phyloP scores from a whole-genome alignment of 2,113 vertebrate genomes.

The Noctilio leporinus region DNA sequence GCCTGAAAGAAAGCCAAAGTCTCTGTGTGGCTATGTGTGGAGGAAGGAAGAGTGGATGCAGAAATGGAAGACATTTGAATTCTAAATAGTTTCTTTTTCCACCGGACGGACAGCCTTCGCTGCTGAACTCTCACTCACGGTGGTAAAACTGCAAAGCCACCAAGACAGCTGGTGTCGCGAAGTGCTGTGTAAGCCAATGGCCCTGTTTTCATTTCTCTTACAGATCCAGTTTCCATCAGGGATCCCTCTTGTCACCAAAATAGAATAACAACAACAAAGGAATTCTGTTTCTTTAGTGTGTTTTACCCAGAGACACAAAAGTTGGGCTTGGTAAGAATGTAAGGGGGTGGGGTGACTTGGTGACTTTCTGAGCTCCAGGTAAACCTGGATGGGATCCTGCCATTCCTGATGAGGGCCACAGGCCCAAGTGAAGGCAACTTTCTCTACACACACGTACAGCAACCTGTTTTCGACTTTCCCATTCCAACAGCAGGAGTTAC shows the following conservation, averaged over 20 bases:
- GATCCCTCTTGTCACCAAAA: constrained; percentile 61
- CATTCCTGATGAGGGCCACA: not conserved
- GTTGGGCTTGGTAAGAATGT: not conserved
- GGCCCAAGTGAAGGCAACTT: not conserved
- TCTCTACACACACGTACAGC: not conserved
- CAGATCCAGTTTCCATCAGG: constrained; percentile 66
- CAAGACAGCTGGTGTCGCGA: not conserved
- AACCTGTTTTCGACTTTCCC: not conserved
- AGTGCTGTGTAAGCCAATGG: not conserved
- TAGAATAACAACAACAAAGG: not conserved
- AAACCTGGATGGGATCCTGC: not conserved
- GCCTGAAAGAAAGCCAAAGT: not conserved
- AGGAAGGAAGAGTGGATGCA: not conserved
- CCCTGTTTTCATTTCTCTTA: constrained; percentile 29
- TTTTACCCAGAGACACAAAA: not conserved
- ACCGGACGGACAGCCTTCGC: not conserved
- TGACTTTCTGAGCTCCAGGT: not conserved
- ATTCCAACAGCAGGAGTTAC: not conserved
- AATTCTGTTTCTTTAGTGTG: not conserved
- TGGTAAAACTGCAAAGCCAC: not conserved
- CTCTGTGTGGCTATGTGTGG: not conserved
- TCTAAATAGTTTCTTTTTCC: not conserved
- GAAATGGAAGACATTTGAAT: not conserved
- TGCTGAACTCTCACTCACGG: not conserved
- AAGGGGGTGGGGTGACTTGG: not conserved